These are phyloP conservation scores for Crocallis elinguaria DNA, from an alignment of 2,888 invertebrate genomes.

Conservation along the genomic window DNA sequence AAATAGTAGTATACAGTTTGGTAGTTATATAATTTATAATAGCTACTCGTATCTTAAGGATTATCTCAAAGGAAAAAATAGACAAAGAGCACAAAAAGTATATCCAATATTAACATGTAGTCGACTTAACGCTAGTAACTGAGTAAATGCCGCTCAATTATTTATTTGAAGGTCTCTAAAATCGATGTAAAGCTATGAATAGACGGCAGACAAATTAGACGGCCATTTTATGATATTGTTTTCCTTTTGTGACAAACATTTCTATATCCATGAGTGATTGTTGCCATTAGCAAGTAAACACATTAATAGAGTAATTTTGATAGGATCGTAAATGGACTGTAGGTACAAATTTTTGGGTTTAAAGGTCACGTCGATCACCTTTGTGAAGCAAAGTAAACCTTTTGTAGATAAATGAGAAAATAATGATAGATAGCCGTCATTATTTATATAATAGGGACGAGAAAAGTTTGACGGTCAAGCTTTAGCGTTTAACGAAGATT, in stretches of 20 bases:
- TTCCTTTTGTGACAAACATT: conserved; percentile 19
- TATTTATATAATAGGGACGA: too few species aligned
- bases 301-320: conserved; percentile 23
- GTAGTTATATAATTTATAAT: too few species aligned
- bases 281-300: conserved; percentile 27
- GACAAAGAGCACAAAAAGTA: too few species aligned
- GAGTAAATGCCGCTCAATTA: conserved; percentile 11
- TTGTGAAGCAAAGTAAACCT: background rate
- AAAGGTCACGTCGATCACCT: conserved; percentile 15
- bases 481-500: too few species aligned
- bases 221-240: background rate
- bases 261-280: conserved; percentile 19
- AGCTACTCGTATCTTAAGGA: too few species aligned
- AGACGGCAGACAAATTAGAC: background rate
- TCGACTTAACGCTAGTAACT: background rate
- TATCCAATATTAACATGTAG: background rate
- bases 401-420: too few species aligned
- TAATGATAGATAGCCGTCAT: too few species aligned
- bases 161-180: conserved; percentile 17
- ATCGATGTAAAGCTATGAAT: conserved; percentile 19
- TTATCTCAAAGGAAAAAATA: too few species aligned
- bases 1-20: too few species aligned
- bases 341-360: too few species aligned
- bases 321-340: conserved; percentile 23
- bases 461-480: too few species aligned